phyloP scores from a whole-genome alignment of 2,113 vertebrate species.

The Numenius arquata region DNA sequence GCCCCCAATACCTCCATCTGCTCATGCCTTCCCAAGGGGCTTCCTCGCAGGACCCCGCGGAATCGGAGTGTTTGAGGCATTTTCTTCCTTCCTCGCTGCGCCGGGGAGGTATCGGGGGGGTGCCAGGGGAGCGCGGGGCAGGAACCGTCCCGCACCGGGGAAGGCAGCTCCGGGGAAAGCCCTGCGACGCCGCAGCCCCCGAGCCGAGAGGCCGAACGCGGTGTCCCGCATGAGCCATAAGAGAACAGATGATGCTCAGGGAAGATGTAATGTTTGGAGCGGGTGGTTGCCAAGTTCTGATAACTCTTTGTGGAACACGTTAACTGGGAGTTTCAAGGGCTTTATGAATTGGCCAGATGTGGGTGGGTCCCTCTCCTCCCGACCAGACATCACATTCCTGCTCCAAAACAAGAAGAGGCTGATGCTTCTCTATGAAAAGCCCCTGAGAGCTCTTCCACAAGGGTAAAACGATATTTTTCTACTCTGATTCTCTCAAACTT shows the following conservation, averaged over 20 bases:
- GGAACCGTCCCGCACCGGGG: not conserved
- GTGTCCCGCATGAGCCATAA: not conserved
- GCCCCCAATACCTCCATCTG: not conserved
- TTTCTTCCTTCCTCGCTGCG: not conserved
- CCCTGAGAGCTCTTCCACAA: not conserved
- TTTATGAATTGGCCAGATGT: slow-evolving; percentile 1
- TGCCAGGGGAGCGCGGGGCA: not conserved
- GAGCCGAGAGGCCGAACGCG: not conserved
- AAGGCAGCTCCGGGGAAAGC: not conserved
- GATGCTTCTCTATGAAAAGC: not conserved
- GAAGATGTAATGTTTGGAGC: slow-evolving; percentile 31
- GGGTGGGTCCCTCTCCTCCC: slow-evolving; percentile 28
- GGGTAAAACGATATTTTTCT: not conserved
- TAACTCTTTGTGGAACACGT: not conserved
- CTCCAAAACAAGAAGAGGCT: not conserved
- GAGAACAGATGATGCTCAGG: not conserved
- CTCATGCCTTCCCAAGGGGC: accelerated
- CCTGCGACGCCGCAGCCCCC: not conserved
- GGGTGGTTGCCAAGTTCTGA: not conserved
- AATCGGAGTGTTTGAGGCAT: not conserved
- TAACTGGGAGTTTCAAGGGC: not conserved
- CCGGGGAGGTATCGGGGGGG: not conserved
- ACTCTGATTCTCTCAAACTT: not conserved
- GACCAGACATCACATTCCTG: not conserved
- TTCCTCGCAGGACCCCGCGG: not conserved